Base-by-base conservation (phyloP, 2,797 vertebrate genomes). In the Cynodonichthys magdalenae region DNA sequence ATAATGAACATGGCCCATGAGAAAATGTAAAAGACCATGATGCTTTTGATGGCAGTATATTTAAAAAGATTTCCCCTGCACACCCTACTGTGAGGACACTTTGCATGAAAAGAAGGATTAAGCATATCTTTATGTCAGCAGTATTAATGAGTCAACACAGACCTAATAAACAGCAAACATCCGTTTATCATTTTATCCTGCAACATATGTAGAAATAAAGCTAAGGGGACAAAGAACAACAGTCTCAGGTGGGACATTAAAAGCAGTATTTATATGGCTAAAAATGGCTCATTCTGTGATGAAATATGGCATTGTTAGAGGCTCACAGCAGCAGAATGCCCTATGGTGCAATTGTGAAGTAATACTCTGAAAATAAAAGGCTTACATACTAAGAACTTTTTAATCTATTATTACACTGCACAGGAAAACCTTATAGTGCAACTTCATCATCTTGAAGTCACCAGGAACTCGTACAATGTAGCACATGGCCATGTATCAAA, bases 261-360 rank as follows among this genome's bases (percentile, higher is more conserved):
- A 82, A 86, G 77, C 65, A 73, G 74, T 85, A 87, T 87, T 89
- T 85, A 89, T 89, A 84, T 71, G 75, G 63, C 82, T 85, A 79
- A 75, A 86, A 85, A 87, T 72, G 74, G 81, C 77, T 85, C 76
- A 77, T 86, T 83, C 74, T 65, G 80, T 75, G 18, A 24, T 87
- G 83, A 86, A 66, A 79, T 81, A 87, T 77, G 67, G 58, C 69
- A 73, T 79, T 87, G 81, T 82, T 85, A 80, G 78, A 69, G 66
- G 82, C 71, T 73, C 76, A 50, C 73, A 71, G 80, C 67, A 70
- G 80, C 60, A 59, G 69, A 66, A 72, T 77, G 70, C 82, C 79
- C 85, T 15, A 31, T 66, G 79, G 82, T 85, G 66, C 78, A 75
- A 68, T 74, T 85, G 79, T 59, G 59, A 57, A 83, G 75, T 82